Base-by-base conservation (phyloP, 2,888 invertebrate genomes). In the Boloria euphrosyne region DNA sequence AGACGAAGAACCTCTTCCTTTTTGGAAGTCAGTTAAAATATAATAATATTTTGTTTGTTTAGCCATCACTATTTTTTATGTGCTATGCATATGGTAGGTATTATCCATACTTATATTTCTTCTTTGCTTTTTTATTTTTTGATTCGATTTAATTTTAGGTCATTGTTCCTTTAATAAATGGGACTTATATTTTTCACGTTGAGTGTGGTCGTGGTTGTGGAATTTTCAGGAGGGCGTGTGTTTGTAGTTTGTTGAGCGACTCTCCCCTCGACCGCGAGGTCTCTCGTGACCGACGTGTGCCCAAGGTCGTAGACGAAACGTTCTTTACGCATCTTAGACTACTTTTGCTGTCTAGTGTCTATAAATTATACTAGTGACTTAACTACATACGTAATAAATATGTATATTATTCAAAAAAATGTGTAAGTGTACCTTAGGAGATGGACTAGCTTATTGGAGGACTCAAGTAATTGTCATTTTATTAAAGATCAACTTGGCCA, bases 291-390 rank as follows among this genome's bases (percentile, higher is more conserved):
- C 70, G 70, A 22, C 50, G 65, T 50, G 44, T 61, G 17, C 44
- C 62, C 65, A 68, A 70, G 71, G 71, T 66, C 70, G 61, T 53
- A 65, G 70, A 66, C 68, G 60, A 53, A 67, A 50, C 63, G 55
- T 57, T 46, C 46, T 18, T 58, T n/a, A 44, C 13, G 44, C n/a
- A 44, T 44, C 44, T 16, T 57, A 38, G 31, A 38, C n/a, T 46
- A 46, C 44, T 57, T 7, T 14, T 38, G 31, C 2, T 38, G 31
- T 38, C 31, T 38, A 22, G 10, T 38, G 10, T 38, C 31, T 38
- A 38, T 38, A 38, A 7, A 38, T 38, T 38, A 38, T 10, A 38
- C 31, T 38, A 38, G 31, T 10, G 10, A 38, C n/a, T n/a, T n/a
- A n/a, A n/a, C n/a, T n/a, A n/a, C n/a, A n/a, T n/a, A n/a, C n/a